Evolutionary conservation across 2,888 invertebrate genomes (phyloP), one percentile per base, ranked within the genome.

Genomic region (Orthosia gothica): DNA sequence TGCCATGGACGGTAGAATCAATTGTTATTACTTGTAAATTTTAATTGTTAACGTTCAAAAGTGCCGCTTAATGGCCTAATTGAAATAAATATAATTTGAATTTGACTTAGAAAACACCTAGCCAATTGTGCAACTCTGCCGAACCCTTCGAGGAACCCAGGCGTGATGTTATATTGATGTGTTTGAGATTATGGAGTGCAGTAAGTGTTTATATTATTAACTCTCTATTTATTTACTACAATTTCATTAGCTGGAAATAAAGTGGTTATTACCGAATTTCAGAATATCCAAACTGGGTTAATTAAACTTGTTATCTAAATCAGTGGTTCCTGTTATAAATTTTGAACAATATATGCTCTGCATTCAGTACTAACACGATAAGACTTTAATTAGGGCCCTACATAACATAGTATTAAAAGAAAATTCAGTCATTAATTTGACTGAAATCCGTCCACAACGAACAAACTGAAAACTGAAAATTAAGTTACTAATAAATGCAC

Each of bases 221-320:
- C 26, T n/a, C 5, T 13, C 5, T 20, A 45, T 61, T 20, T 20
- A 15, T 9, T 13, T 61, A 45, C 45, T 47, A 23, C 5, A 16
- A 20, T 45, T 62, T 20, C 12, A 15, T 47, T 40, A 40, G 3
- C 40, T 47, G 47, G 16, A 16, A 63, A 63, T 49, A 5, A 16
- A 23, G 16, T 15, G 3, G 49, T 18, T 23, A 11, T 49, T 57
- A 66, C n/a, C 23, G 16, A 47, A 67, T 76, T 58, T 52, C 52
- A 23, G 12, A 23, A 47, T 45, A 64, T 20, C 5, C 16, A 9
- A 59, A 54, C 52, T 54, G 18, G 13, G n/a, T 59, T 78, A 49
- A 26, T 58, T 47, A 47, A n/a, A 3, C 4, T 9, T 50, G 45
- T 5, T 70, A 52, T 70, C 45, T 32, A 74, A 50, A 74, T 78